phyloP scores from a whole-genome alignment of 2,113 vertebrate genomes.

The Ceuthmochares aereus region DNA sequence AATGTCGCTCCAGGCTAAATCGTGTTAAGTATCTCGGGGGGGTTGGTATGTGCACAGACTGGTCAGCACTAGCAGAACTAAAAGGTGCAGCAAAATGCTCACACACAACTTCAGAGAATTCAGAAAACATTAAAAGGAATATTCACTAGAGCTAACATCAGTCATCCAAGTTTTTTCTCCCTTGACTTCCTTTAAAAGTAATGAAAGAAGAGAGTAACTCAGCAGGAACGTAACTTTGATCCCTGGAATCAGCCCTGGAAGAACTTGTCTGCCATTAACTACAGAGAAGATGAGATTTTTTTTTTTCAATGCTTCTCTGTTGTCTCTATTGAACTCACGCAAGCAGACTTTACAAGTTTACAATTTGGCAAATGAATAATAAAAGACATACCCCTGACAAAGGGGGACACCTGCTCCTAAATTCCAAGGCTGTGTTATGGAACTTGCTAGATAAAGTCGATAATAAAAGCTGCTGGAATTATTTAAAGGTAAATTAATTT shows the following conservation, averaged over 20 bases:
- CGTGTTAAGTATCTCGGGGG: background rate
- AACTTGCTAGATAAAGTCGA: background rate
- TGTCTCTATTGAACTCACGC: background rate
- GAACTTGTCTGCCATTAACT: background rate
- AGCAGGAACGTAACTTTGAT: conserved; percentile 11
- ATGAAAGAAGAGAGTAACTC: background rate
- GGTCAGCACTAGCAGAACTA: background rate
- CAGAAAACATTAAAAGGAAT: background rate
- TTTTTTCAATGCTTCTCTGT: background rate
- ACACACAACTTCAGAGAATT: background rate
- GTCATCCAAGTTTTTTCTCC: background rate
- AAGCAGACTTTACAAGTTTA: background rate
- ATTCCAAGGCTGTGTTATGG: background rate
- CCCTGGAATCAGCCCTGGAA: background rate
- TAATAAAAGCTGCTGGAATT: background rate
- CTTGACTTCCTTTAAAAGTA: background rate
- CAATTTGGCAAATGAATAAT: background rate
- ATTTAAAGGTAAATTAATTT: background rate
- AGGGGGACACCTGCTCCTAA: background rate
- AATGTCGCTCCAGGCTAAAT: background rate
- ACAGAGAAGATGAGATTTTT: background rate
- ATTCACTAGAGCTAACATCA: background rate
- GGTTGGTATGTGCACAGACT: background rate
- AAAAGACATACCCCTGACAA: background rate
- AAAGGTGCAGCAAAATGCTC: background rate